phyloP scores from a whole-genome alignment of 1,140 invertebrate species.

The Zaprionus nigranus region DNA sequence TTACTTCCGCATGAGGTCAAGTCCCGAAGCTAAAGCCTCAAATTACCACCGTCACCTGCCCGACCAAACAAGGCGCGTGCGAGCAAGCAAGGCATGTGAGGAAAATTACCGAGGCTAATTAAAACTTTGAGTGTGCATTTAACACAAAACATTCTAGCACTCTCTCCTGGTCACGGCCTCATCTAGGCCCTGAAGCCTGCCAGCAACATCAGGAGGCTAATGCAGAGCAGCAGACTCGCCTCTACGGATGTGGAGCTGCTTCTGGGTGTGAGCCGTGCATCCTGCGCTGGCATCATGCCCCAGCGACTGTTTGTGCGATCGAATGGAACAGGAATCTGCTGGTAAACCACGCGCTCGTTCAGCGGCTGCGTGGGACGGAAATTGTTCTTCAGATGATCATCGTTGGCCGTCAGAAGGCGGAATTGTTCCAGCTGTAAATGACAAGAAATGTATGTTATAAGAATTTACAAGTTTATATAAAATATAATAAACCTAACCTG shows the following conservation, averaged over 20 bases:
- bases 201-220: slow-evolving; percentile 14
- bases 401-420: slow-evolving; percentile 87
- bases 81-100: background rate
- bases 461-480: background rate
- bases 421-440: slow-evolving; percentile 89
- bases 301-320: background rate
- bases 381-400: slow-evolving; percentile 90
- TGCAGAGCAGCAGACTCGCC: background rate
- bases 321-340: background rate
- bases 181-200: background rate
- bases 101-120: slow-evolving; percentile 46
- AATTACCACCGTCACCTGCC: background rate
- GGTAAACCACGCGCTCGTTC: slow-evolving; percentile 87
- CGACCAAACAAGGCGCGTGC: slow-evolving; percentile 21
- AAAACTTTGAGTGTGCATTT: slow-evolving; percentile 49
- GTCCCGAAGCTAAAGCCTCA: background rate
- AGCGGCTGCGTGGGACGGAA: slow-evolving; percentile 91
- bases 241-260: background rate
- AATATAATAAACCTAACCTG: slow-evolving; percentile 87
- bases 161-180: slow-evolving; percentile 11
- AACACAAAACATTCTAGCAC: slow-evolving; percentile 16
- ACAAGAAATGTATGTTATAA: background rate
- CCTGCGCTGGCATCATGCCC: slow-evolving; percentile 52
- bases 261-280: slow-evolving; percentile 23
- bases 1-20: slow-evolving; percentile 1